phyloP scores from a whole-genome alignment of 2,888 invertebrate species.

The Ichneumoninae sp. region DNA sequence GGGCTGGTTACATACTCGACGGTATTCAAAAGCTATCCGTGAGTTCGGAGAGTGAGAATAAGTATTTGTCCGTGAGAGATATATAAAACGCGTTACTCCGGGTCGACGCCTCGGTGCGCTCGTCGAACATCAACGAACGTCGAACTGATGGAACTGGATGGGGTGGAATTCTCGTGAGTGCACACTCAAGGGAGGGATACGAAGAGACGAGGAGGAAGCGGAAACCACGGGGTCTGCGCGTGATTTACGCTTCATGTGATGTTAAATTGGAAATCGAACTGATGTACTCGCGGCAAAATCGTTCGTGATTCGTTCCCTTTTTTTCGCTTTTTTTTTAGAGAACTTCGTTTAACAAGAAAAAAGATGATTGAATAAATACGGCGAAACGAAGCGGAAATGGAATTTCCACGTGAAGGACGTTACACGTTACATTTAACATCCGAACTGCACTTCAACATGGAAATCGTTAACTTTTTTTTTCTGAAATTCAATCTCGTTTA shows the following conservation, averaged over 20 bases:
- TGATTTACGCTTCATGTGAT: not conserved
- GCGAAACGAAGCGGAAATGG: not conserved
- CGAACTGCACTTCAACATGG: not conserved
- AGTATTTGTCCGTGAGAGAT: constrained; percentile 32
- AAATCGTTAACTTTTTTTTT: not conserved
- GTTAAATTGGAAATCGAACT: not conserved
- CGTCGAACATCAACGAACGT: constrained; percentile 25
- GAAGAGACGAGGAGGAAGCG: constrained; percentile 1
- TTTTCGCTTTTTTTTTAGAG: not conserved
- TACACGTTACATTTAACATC: not conserved
- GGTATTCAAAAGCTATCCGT: constrained; percentile 9
- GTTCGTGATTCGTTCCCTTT: not conserved
- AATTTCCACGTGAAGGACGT: not conserved
- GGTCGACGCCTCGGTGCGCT: constrained; percentile 4
- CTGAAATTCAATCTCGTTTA: not conserved
- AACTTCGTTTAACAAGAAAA: not conserved
- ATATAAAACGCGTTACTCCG: constrained; percentile 15
- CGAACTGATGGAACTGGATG: not conserved
- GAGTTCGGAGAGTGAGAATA: constrained; percentile 16
- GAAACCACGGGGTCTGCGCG: not conserved
- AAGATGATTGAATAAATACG: not conserved
- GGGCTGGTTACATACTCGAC: constrained; percentile 9
- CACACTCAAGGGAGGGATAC: not conserved
- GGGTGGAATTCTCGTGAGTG: not conserved
- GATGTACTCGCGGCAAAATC: not conserved